Base-by-base conservation (phyloP, 2,797 vertebrate species). In the Sebastes steindachneri region DNA sequence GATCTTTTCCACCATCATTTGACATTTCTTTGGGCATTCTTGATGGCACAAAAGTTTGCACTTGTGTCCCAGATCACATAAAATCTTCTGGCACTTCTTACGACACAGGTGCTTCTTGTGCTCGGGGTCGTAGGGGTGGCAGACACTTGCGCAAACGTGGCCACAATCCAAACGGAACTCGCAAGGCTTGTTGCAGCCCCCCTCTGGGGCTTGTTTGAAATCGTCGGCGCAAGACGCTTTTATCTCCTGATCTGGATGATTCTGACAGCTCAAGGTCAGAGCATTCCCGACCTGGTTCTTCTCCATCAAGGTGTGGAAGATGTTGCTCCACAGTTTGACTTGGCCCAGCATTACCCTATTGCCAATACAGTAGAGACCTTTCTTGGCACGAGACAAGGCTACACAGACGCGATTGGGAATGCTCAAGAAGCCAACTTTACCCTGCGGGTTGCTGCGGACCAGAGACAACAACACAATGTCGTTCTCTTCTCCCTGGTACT, bases 401-500 rank as follows among this genome's bases (percentile, higher is more conserved):
- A 99, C 97, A 0, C 98, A 99, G 87, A 99, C 95, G 0, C 98
- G 96, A 89, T 99, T 99, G 81, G 97, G 75, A 78, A 97, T 98
- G 94, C 95, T 96, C 67, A 99, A 96, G 92, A 99, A 99, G 7
- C 98, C 98, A 55, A 96, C 93, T 68, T 88, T 97, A 19, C 94
- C 93, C 23, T 95, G 89, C 7, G 4, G 75, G 89, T 99, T 99
- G 95, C 98, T 99, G 28, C 97, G 96, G 65, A 99, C 98, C 9
- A 99, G 90, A 1, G 98, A 99, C 77, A 99, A 95, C 79, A 99
- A 92, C 79, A 99, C 93, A 70, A 99, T 98, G 82, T 99, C 98
- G n/a, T 99, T 99, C 90, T 99, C 98, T 78, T 99, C 97, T 4
- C 98, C 98, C 86, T 99, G 98, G 91, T 99, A 99, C 83, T 99